A percentile compares a stretch with the other conserved stretches of the same genome.
Evolutionary conservation across 2,797 vertebrate genomes (phyloP).

Genomic region (Eleutherodactylus coqui): DNA sequence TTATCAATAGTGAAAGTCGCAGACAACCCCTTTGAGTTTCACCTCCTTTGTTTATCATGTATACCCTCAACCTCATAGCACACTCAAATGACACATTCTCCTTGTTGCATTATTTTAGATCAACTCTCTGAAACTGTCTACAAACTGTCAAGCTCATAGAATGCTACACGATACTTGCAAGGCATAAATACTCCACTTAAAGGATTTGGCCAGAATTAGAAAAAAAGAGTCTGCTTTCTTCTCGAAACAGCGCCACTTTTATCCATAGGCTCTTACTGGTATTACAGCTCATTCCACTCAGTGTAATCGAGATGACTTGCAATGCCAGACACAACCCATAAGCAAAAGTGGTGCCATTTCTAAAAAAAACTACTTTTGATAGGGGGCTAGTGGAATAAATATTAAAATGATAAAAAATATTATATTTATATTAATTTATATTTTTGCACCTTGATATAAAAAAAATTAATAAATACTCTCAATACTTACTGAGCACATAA

Average conservation of each 20-base stretch:
- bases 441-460: background rate
- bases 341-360: background rate
- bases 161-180: background rate
- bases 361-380: background rate
- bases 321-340: background rate
- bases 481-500: background rate
- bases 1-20: too few species aligned
- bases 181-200: background rate
- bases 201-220: background rate
- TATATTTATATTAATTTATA: background rate
- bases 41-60: too few species aligned
- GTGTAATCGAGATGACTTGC: background rate
- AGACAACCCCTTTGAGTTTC: too few species aligned
- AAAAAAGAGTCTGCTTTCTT: background rate
- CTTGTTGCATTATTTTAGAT: background rate
- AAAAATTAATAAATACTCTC: background rate
- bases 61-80: background rate
- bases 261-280: background rate
- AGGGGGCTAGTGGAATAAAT: background rate
- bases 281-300: background rate
- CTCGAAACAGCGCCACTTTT: background rate
- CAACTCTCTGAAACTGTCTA: background rate
- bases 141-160: background rate
- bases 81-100: background rate
- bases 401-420: background rate